Conservation (phyloP, 1,140 invertebrate genomes). For the Drosophila sucinea region DNA sequence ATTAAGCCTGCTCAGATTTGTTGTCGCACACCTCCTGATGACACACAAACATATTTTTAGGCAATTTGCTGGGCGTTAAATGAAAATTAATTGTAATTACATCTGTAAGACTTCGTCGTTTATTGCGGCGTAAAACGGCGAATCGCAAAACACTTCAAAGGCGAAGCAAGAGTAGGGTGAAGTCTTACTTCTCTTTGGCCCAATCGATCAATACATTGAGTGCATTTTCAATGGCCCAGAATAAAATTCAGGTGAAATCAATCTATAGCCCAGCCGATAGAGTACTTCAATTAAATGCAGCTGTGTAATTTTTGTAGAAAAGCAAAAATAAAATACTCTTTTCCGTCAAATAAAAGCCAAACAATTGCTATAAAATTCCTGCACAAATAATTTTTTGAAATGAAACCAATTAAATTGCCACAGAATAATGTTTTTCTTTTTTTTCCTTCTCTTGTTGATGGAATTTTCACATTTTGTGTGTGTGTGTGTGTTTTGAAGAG, state of each 20-base stretch:
- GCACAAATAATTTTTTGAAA: constrained; percentile 25
- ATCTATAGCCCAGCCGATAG: constrained; percentile 38
- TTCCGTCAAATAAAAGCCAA: constrained; percentile 23
- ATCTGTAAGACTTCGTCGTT: constrained; percentile 36
- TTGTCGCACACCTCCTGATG: background rate
- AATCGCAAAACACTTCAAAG: constrained; percentile 7
- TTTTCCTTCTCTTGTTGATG: background rate
- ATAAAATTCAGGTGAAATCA: constrained; percentile 47
- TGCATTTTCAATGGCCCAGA: constrained; percentile 35
- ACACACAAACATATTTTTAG: constrained; percentile 23
- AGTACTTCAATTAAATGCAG: constrained; percentile 47
- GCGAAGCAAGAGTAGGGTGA: constrained; percentile 10
- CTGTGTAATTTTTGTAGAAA: constrained; percentile 23
- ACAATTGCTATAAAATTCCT: constrained; percentile 21
- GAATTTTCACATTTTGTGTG: background rate
- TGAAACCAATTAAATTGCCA: constrained; percentile 49
- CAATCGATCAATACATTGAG: constrained; percentile 41
- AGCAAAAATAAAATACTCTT: background rate
- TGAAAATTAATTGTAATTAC: constrained; percentile 65
- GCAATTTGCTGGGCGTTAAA: constrained; percentile 29
- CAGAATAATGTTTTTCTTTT: background rate
- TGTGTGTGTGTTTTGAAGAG: background rate
- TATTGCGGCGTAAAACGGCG: constrained; percentile 29
- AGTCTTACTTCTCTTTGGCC: background rate
- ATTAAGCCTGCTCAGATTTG: constrained; percentile 52